Evolutionary conservation across 2,113 vertebrate genomes (phyloP).

Genomic region (Rafetus swinhoei): DNA sequence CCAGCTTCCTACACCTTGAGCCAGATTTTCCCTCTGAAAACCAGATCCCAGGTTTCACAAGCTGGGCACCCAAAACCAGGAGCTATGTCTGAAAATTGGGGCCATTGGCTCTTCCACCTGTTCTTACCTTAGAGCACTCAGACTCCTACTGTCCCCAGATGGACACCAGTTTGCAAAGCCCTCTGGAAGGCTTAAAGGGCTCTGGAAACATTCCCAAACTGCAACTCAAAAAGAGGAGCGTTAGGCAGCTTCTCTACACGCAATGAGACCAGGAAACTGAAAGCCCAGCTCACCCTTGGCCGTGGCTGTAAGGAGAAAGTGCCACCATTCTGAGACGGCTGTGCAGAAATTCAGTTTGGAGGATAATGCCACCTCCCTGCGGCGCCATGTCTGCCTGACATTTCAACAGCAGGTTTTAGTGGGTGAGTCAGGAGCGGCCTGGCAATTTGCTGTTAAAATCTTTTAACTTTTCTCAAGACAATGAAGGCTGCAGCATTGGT

Average conservation of each 20-base stretch:
- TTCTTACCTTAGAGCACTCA: not conserved
- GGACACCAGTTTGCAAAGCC: not conserved
- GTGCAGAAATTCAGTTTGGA: accelerated
- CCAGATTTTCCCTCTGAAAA: not conserved
- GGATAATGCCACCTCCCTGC: not conserved
- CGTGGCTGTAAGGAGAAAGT: not conserved
- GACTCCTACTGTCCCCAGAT: not conserved
- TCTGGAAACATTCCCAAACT: not conserved
- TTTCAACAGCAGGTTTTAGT: not conserved
- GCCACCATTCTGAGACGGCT: not conserved
- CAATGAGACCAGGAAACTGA: accelerated
- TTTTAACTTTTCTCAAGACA: accelerated
- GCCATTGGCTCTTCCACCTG: not conserved
- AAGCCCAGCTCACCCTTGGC: not conserved
- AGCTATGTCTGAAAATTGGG: not conserved
- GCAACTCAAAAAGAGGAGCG: not conserved
- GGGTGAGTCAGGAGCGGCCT: not conserved
- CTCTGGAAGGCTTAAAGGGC: not conserved
- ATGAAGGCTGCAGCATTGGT: not conserved
- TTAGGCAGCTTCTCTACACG: not conserved
- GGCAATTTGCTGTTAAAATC: accelerated
- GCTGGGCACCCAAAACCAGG: not conserved
- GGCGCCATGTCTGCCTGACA: not conserved
- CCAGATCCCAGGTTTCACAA: not conserved
- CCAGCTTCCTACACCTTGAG: not conserved